Percentiles rank a stretch among this genome's conserved stretches.
Evolutionary conservation across 2,113 vertebrate species (phyloP).

Genomic region (Ceyx melanurus): DNA sequence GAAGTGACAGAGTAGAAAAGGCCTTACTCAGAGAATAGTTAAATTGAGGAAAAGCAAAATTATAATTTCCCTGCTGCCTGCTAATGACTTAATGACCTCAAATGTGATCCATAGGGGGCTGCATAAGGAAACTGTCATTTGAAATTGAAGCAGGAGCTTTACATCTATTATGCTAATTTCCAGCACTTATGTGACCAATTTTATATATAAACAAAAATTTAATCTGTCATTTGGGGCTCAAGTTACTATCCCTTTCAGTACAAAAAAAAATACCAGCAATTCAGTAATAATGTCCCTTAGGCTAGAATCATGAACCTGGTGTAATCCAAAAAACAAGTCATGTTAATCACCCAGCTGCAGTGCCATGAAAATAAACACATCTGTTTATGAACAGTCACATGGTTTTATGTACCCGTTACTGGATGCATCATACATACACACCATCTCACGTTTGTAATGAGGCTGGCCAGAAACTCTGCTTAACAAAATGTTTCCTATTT

Average conservation of each 20-base stretch:
- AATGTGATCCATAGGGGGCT: neutral
- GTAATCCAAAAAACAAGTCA: neutral
- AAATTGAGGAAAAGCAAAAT: neutral
- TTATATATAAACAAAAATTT: neutral
- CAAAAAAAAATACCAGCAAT: neutral
- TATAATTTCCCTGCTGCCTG: neutral
- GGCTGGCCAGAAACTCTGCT: neutral
- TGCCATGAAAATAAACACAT: neutral
- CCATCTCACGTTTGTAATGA: neutral
- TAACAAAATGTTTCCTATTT: neutral
- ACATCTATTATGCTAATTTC: neutral
- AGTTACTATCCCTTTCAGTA: neutral
- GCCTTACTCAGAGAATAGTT: neutral
- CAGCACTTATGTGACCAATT: neutral
- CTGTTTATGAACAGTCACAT: neutral
- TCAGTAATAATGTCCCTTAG: neutral
- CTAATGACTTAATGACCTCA: constrained; percentile 1
- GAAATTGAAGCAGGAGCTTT: neutral
- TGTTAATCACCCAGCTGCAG: neutral
- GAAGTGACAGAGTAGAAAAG: neutral
- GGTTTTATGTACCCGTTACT: neutral
- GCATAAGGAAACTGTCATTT: neutral
- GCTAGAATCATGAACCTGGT: neutral
- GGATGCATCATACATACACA: neutral
- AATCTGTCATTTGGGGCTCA: neutral